Base-by-base conservation (phyloP, 2,888 invertebrate species). In the Theretra japonica region DNA sequence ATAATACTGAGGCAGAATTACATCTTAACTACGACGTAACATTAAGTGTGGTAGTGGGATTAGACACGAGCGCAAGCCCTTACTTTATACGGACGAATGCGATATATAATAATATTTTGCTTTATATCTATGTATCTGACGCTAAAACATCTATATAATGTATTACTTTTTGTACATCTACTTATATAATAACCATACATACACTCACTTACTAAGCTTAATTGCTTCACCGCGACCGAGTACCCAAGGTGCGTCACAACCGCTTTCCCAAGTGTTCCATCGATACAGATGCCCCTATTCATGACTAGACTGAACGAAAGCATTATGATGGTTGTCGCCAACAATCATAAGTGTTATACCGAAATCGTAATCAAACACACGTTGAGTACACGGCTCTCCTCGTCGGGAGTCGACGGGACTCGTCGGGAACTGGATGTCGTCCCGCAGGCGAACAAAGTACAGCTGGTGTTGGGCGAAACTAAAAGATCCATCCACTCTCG, bases 1-100 rank as follows among this genome's bases (percentile, higher is more conserved):
- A 93, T 94, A 94, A 94, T 94, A 94, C 94, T 94, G 94, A 94
- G 94, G 94, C 94, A 93, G 94, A 94, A 92, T 92, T 94, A 94
- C 94, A 94, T 91, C 93, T 94, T 94, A 94, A 90, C 93, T 94
- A 94, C 94, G 90, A 92, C 92, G 90, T 93, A 93, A 93, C 90
- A 92, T 93, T 93, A 91, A 90, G 90, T 89, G 91, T 92, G 92
- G 91, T 93, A 93, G 92, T 91, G 93, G 92, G 91, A 91, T 86
- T 93, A 94, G 93, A 94, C 92, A 93, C 90, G 94, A 94, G 94
- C 94, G 90, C 91, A 94, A 94, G 94, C 94, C 92, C 94, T 94
- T 94, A 94, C 88, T 89, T 91, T 91, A 92, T 91, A 93, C 94
- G 94, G 94, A 94, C 94, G 94, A 93, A 94, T 94, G 94, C 94